Conservation (phyloP, 2,888 invertebrate species). For the Myopa testacea region DNA sequence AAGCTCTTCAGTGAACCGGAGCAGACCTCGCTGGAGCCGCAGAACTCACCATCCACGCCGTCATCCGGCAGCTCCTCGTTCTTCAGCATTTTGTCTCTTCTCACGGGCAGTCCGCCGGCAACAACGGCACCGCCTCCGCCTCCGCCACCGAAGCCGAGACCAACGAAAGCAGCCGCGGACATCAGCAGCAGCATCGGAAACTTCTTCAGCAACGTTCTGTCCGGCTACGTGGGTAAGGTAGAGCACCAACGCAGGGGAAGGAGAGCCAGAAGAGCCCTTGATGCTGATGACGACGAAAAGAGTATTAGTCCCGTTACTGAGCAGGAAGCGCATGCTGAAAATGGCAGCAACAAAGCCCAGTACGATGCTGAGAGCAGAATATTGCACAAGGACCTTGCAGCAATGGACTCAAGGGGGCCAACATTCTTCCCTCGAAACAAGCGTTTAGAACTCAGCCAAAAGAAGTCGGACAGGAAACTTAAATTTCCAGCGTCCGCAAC, state of each 20-base stretch:
- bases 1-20: slow-evolving; percentile 77
- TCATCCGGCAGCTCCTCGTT: slow-evolving; percentile 52
- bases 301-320: slow-evolving; percentile 52
- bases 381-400: slow-evolving; percentile 45
- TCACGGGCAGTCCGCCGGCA: slow-evolving; percentile 54
- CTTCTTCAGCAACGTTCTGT: slow-evolving; percentile 63
- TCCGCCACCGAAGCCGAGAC: slow-evolving; percentile 50
- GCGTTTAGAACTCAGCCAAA: slow-evolving; percentile 53
- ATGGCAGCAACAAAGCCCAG: slow-evolving; percentile 36
- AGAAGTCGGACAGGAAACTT: slow-evolving; percentile 55
- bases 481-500: slow-evolving; percentile 56
- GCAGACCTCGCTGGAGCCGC: slow-evolving; percentile 51
- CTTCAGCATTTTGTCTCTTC: slow-evolving; percentile 59
- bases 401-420: neutral
- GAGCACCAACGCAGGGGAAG: slow-evolving; percentile 57
- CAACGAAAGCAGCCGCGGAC: slow-evolving; percentile 50
- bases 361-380: slow-evolving; percentile 51
- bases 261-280: slow-evolving; percentile 45
- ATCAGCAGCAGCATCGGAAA: slow-evolving; percentile 62
- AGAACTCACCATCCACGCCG: slow-evolving; percentile 45
- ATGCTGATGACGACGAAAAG: slow-evolving; percentile 42
- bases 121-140: slow-evolving; percentile 36
- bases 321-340: slow-evolving; percentile 52
- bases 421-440: slow-evolving; percentile 42
- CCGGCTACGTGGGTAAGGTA: slow-evolving; percentile 59